Base-by-base conservation (phyloP, 92 coral and sea anemone genomes). In the Zoanthus solanderi region DNA sequence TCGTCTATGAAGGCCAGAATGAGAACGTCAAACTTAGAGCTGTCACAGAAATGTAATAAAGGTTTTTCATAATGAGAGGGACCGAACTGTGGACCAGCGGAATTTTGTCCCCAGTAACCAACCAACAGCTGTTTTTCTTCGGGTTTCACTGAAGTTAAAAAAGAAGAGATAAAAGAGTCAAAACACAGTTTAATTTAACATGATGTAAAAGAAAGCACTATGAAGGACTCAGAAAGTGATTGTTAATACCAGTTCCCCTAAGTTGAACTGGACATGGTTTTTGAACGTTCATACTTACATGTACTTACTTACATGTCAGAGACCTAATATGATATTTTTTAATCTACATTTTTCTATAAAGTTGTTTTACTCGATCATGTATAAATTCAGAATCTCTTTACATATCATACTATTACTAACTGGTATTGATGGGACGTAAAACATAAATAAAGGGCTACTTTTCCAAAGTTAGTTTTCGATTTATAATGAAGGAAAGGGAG, bases 41-140 rank as follows among this genome's bases (percentile, higher is more conserved):
- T 88, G 34, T 93, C 79, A 76, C 96, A 94, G 89, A 93, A 94
- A 86, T 89, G 78, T 6, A 89, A 61, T 71, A 94, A 60, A 30
- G 92, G 93, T 69, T 79, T 91, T 87, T 94, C 98, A 78, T 90
- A 94, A 69, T 87, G 88, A 42, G 78, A 65, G 42, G 88, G 89
- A 42, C 93, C 90, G 74, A 87, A 89, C 4, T 75, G 79, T 9
- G 89, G 82, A 5, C 94, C 98, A 7, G 93, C 93, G 7, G 94
- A 83, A 76, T 94, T 94, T 75, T 94, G 98, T 7, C 98, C 98
- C 98, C 98, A 94, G 90, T 94, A 94, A 13, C 95, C 98, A 53
- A 87, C 96, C 85, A 94, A 75, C 8, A 93, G 65, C 83, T 92
- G 95, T n/a, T 66, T 66, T 37, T 0, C 75, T 6, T 65, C 7